Percentiles rank a stretch among this genome's conserved stretches.
Conservation (phyloP, 2,113 vertebrate genomes). For the Nothocercus julius region DNA sequence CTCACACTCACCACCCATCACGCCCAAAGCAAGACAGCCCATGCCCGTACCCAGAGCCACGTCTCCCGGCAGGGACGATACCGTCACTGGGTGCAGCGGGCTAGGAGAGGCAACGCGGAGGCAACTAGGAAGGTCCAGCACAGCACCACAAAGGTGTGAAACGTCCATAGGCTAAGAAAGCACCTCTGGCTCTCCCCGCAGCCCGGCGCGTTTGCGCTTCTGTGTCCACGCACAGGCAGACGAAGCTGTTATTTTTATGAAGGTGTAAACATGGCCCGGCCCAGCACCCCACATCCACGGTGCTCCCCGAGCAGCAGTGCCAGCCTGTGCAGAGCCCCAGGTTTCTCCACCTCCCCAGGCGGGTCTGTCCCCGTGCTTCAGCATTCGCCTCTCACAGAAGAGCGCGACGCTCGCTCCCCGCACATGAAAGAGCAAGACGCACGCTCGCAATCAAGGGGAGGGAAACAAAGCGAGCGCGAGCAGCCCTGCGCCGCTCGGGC, state of each 20-base stretch:
- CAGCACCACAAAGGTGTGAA: background rate
- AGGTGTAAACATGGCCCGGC: background rate
- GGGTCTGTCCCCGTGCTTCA: conserved; percentile 43
- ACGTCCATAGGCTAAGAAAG: background rate
- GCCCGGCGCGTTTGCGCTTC: background rate
- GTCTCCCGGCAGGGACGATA: background rate
- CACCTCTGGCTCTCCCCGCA: background rate
- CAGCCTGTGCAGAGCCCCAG: background rate
- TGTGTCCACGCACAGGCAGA: background rate
- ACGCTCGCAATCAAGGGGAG: background rate
- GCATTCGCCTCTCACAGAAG: conserved; percentile 21
- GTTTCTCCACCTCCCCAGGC: conserved; percentile 2
- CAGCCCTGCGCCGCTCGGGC: background rate
- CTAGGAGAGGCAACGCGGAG: background rate
- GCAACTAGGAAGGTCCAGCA: background rate
- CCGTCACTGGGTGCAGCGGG: background rate
- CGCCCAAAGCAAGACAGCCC: no score
- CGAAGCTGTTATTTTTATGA: background rate
- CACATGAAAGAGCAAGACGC: background rate
- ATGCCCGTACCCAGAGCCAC: accelerated
- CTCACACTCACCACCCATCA: accelerated
- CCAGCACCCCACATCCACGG: background rate
- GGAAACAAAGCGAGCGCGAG: background rate
- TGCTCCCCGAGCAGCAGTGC: background rate
- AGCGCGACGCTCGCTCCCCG: background rate